phyloP scores from a whole-genome alignment of 2,888 invertebrate species.

The Tachina fera region DNA sequence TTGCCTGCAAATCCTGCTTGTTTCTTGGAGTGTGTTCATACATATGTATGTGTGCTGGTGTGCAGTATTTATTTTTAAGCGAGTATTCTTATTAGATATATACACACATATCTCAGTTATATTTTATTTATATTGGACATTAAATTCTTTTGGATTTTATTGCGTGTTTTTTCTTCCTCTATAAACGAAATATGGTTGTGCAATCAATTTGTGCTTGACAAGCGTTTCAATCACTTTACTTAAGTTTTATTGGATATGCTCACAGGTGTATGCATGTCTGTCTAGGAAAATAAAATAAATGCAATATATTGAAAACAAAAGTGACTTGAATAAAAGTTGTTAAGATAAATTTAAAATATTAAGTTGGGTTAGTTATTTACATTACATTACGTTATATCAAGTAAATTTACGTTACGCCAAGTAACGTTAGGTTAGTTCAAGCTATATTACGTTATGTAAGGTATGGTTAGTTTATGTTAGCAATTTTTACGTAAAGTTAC shows the following conservation, averaged over 20 bases:
- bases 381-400: too few species aligned
- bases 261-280: not conserved
- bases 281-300: not conserved
- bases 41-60: not conserved
- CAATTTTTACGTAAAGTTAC: too few species aligned
- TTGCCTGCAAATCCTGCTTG: not conserved
- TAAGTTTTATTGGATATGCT: not conserved
- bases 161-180: not conserved
- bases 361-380: not conserved
- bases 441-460: too few species aligned
- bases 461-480: too few species aligned
- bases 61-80: not conserved
- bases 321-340: not conserved
- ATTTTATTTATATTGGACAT: constrained; percentile 27
- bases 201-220: constrained; percentile 68
- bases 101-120: not conserved
- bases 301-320: not conserved
- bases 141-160: constrained; percentile 14
- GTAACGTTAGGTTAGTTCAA: too few species aligned
- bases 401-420: too few species aligned
- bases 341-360: too few species aligned
- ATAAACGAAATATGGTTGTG: constrained; percentile 34
- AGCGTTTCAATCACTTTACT: constrained; percentile 57
- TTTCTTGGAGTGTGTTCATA: not conserved
- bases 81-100: constrained; percentile 19